phyloP scores from a whole-genome alignment of 2,113 vertebrate genomes.

The Brachyhypopomus gauderio region DNA sequence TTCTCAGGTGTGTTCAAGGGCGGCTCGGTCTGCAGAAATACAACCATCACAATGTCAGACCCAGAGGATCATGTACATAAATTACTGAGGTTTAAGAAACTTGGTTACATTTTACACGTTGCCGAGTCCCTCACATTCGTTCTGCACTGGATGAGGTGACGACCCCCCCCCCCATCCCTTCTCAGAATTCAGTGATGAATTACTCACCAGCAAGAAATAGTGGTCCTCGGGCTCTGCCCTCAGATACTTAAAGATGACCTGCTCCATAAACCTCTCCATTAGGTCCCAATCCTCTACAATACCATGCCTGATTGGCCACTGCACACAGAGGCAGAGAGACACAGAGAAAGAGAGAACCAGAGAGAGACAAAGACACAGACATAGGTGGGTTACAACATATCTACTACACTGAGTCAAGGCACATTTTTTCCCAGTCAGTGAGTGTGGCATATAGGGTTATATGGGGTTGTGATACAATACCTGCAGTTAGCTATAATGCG shows the following conservation, averaged over 20 bases:
- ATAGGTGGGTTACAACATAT: neutral
- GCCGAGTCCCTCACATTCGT: too few species aligned
- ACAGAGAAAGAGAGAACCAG: conserved; percentile 1
- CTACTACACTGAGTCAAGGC: too few species aligned
- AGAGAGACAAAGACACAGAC: conserved; percentile 10
- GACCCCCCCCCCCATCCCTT: neutral
- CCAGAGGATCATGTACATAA: neutral
- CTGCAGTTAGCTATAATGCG: neutral
- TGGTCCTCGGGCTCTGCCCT: conserved; percentile 97
- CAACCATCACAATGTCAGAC: neutral
- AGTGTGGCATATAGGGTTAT: neutral
- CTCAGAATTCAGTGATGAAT: neutral
- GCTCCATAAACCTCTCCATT: conserved; percentile 99
- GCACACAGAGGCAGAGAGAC: conserved; percentile 26
- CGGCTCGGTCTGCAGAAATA: conserved; percentile 86
- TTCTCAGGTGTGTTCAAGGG: conserved; percentile 98
- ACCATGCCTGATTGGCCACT: conserved; percentile 99
- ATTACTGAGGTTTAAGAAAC: too few species aligned
- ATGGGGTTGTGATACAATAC: neutral
- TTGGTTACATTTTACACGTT: too few species aligned
- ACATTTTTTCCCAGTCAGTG: neutral
- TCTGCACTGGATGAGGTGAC: neutral
- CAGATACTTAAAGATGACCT: conserved; percentile 98
- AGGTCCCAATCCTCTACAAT: conserved; percentile 99
- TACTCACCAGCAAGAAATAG: conserved; percentile 95